Evolutionary conservation across 2,797 vertebrate species (phyloP).

Genomic region (Galago senegalensis): DNA sequence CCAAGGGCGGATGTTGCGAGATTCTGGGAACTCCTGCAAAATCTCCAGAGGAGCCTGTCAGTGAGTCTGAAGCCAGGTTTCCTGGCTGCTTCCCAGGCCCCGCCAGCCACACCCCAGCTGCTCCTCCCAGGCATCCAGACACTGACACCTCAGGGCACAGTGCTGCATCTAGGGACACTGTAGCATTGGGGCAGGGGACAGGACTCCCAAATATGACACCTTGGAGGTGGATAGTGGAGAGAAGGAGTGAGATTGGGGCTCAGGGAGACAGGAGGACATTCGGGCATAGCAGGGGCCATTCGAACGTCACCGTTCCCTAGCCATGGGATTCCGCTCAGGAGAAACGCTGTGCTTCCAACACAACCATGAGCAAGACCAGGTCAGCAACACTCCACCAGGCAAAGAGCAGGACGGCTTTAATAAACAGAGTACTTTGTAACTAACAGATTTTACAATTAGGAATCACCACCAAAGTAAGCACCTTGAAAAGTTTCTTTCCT

Average conservation of each 20-base stretch:
- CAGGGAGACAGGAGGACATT: neutral
- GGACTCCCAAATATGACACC: neutral
- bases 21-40: neutral
- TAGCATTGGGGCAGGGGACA: too few species aligned
- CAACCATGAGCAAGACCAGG: neutral
- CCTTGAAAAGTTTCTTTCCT: neutral
- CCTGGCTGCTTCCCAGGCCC: neutral
- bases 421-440: neutral
- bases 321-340: accelerated
- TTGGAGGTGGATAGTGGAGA: neutral
- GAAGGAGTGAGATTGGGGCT: neutral
- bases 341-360: neutral
- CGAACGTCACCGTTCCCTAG: neutral
- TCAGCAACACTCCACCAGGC: neutral
- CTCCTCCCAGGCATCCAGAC: neutral
- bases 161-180: neutral
- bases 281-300: neutral
- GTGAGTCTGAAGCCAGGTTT: neutral
- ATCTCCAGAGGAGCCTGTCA: neutral
- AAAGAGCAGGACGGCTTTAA: neutral
- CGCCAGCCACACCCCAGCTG: neutral
- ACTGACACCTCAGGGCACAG: neutral
- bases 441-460: neutral
- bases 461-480: neutral
- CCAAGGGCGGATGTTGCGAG: accelerated